Evolutionary conservation across 2,797 vertebrate species (phyloP), one percentile per base, ranked within the genome.

Genomic region (Schizopygopsis malacanthus): DNA sequence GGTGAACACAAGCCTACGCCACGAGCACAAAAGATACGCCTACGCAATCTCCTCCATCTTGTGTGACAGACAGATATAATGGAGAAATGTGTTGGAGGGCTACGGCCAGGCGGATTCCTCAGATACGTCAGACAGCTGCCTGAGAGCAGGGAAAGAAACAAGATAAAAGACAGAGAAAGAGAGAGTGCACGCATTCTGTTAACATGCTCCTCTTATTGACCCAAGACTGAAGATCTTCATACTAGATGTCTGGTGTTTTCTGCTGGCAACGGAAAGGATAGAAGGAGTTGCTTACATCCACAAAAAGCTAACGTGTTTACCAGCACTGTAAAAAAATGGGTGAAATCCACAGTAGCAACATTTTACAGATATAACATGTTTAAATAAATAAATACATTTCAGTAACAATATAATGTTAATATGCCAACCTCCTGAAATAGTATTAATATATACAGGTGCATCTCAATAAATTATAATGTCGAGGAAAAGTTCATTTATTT

Each of bases 111-210:
- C 12, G n/a, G 25, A 81, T 82, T 72, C 56, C 72, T 72, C 25
- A 78, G 82, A 86, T 85, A 89, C 12, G n/a, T 52, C 88, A 90
- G 89, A 87, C 89, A 87, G 87, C 83, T 88, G 90, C 73, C 89
- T 91, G 91, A 92, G 91, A 92, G 87, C 89, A 84, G 88, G 89
- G 85, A 89, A 84, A 89, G 87, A 85, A 91, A 89, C 86, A 73
- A 91, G 92, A 92, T 91, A 91, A 20, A 28, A 67, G 65, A 33
- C 47, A 9, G 63, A 75, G 67, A 28, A 69, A 6, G 28, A 76
- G 22, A 45, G 71, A 45, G 56, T 22, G 43, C 81, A 85, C 79
- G 81, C 80, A 87, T 75, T 90, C 69, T 25, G 75, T 59, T 78
- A 87, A 82, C 63, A 8, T 22, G 69, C 39, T 22, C 7, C 47